A percentile compares a stretch with the other conserved stretches of the same genome.
Conservation (phyloP, 1,140 invertebrate genomes). For the Venturia canescens region DNA sequence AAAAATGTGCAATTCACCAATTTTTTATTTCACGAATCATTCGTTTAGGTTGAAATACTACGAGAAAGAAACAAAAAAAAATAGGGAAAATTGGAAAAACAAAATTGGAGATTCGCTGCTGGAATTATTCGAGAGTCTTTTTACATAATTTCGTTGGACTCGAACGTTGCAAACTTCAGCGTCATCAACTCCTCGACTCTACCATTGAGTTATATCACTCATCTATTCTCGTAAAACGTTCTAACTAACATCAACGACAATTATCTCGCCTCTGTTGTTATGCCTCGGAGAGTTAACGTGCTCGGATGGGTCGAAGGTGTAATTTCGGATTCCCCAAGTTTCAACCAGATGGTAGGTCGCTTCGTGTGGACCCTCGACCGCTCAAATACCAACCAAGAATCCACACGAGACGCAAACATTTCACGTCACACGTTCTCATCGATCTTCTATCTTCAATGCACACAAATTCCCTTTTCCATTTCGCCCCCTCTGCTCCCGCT, state of each 20-base stretch:
- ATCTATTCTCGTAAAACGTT: constrained; percentile 25
- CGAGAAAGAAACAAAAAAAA: no score
- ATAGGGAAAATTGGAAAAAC: no score
- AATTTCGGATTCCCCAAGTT: constrained; percentile 37
- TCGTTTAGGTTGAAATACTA: no score
- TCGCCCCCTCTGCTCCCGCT: not conserved
- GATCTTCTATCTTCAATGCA: not conserved
- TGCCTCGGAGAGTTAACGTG: not conserved
- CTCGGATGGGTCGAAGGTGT: constrained; percentile 28
- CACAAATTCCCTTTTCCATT: not conserved
- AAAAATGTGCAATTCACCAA: no score
- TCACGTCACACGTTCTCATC: not conserved
- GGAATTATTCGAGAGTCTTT: no score
- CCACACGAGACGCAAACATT: not conserved
- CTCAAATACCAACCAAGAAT: not conserved
- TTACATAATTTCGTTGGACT: no score
- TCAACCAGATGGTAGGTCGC: not conserved
- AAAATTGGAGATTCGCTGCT: no score
- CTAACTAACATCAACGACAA: constrained; percentile 13
- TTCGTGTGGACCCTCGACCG: not conserved
- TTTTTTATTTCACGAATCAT: no score
- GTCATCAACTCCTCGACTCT: no score
- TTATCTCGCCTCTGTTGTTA: constrained; percentile 3
- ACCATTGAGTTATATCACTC: not conserved
- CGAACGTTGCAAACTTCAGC: no score